These are phyloP conservation scores for Neuroterus valhalla DNA, from an alignment of 1,140 invertebrate species.

Conservation along the genomic window DNA sequence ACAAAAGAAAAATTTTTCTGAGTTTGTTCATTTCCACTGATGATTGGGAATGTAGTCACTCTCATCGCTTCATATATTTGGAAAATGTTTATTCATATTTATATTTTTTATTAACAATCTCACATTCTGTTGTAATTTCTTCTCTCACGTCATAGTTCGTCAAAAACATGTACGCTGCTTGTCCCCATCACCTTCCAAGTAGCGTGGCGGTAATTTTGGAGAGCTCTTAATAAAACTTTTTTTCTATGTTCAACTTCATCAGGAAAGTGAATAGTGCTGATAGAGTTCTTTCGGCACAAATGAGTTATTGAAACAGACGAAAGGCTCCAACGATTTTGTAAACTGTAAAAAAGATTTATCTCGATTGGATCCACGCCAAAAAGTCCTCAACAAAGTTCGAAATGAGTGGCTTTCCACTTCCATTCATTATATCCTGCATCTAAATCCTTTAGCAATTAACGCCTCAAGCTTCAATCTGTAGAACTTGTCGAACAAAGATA, in stretches of 20 bases:
- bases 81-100: no score
- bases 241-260: not conserved
- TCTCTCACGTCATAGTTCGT: no score
- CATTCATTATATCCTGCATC: slow-evolving; percentile 6
- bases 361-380: slow-evolving; percentile 5
- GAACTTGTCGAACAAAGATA: not conserved
- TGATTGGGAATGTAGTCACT: no score
- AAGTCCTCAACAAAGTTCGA: not conserved
- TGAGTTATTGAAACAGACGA: not conserved
- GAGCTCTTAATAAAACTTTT: not conserved
- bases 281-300: not conserved
- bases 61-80: no score
- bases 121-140: no score
- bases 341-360: slow-evolving; percentile 25
- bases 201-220: no score
- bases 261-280: not conserved
- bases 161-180: no score
- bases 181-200: no score
- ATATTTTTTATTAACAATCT: no score
- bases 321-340: slow-evolving; percentile 13
- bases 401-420: slow-evolving; percentile 9
- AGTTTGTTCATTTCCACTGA: no score
- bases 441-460: not conserved
- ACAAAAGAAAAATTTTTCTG: no score
- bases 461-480: not conserved